Evolutionary conservation across 2,797 vertebrate genomes (phyloP), one percentile per base, ranked within the genome.

Genomic region (Rhinichthys osculus): DNA sequence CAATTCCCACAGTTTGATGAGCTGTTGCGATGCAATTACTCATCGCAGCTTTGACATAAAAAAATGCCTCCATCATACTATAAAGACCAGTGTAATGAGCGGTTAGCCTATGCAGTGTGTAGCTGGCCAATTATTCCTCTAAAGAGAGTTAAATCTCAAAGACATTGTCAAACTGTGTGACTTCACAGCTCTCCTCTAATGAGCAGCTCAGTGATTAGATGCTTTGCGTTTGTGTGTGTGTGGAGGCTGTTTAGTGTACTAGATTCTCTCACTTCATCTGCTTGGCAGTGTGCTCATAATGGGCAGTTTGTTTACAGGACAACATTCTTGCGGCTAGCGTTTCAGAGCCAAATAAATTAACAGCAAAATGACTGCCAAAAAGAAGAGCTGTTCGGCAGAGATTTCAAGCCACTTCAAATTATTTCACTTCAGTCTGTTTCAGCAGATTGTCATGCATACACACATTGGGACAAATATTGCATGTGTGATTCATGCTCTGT

Each of bases 261-360:
- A 82, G 72, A 82, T 83, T 85, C 82, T 78, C 59, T 50, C 72
- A 86, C 86, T 88, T 85, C 67, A 87, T 86, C 79, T 80, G 57
- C 50, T 73, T 80, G 83, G 67, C 83, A 84, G 40, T 47, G 81
- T 38, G 66, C 64, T 90, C 82, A 85, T 90, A 84, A 87, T 86
- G 87, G 85, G 42, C 72, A 80, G 81, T 90, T 77, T 87, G 78
- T 88, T 87, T 87, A 85, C 85, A 83, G 77, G 71, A 81, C 82
- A 83, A 52, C 81, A 84, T 78, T 69, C 74, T 76, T 78, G 78
- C 87, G 66, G 83, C 87, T 92, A 89, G 84, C 71, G 76, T 90
- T 94, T 92, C 93, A 92, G 90, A 90, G 91, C 91, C 91, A 89
- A 92, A 91, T 92, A 90, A 93, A 94, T 93, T 92, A 94, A 93